Base-by-base conservation (phyloP, 2,888 invertebrate genomes). In the Halocaridina rubra region DNA sequence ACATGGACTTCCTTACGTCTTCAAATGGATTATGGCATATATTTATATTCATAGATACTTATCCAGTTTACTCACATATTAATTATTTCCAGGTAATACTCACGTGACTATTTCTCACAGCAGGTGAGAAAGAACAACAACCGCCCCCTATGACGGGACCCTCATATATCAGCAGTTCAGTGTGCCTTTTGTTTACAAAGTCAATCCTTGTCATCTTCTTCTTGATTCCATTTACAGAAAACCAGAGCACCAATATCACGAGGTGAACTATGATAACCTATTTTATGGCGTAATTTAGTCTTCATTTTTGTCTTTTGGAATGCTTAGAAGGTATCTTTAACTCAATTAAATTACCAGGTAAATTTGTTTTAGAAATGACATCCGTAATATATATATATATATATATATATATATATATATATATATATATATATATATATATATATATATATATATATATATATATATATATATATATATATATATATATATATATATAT, bases 361-460 rank as follows among this genome's bases (percentile, higher is more conserved):
- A 39, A 8, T 39, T 13, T 13, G 7, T 13, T 39, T 39, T 39
- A n/a, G n/a, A n/a, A n/a, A n/a, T n/a, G n/a, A n/a, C n/a, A n/a
- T 39, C 13, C 39, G 0, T 19, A 2, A 2, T 46, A 46, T 72
- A 72, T 72, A 72, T 39, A 72, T 72, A 72, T 72, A 72, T 72
- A 39, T 72, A 72, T 72, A 72, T 72, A 39, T 39, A 72, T 72
- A 59, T 76, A 72, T 72, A 72, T 72, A 72, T 72, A 72, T 24
- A 74, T 74, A 39, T 74, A 74, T 46, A 39, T 74, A 74, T 53
- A 53, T 7, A 4, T 53, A 53, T 7, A 53, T 53, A 53, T 53
- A 53, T 53, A 53, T 53, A 53, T 53, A 53, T 53, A 53, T 53
- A 53, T 53, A 53, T 53, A 53, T 53, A 8, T 53, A 53, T 53